Conservation (phyloP, 1,140 invertebrate species). For the Cydia fagiglandana region DNA sequence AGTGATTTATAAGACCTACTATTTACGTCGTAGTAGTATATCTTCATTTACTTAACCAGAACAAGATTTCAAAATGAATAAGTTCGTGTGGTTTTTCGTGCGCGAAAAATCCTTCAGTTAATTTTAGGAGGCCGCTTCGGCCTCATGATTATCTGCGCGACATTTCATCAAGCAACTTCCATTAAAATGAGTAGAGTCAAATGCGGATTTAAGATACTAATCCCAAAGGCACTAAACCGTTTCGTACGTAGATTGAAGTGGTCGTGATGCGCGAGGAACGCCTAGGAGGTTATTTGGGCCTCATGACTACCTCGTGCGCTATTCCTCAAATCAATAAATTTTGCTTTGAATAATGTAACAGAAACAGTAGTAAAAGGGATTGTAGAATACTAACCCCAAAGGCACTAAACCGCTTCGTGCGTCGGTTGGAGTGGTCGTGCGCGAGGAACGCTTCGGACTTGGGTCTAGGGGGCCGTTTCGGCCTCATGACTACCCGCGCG, state of each 20-base stretch:
- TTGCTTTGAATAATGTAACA: too few species aligned
- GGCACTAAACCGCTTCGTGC: slow-evolving; percentile 93
- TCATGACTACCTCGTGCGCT: slow-evolving; percentile 88
- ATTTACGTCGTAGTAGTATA: too few species aligned
- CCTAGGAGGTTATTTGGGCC: slow-evolving; percentile 92
- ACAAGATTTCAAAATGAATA: too few species aligned
- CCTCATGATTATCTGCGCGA: slow-evolving; percentile 87
- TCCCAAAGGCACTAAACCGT: slow-evolving; percentile 94
- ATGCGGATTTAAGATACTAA: slow-evolving; percentile 77
- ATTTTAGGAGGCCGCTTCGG: slow-evolving; percentile 85
- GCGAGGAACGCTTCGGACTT: slow-evolving; percentile 93
- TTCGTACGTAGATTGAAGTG: slow-evolving; percentile 85
- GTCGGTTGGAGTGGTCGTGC: slow-evolving; percentile 81
- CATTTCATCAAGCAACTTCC: too few species aligned
- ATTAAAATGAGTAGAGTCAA: too few species aligned
- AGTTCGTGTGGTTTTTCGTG: slow-evolving; percentile 57
- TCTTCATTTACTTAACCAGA: too few species aligned
- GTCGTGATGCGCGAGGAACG: slow-evolving; percentile 87
- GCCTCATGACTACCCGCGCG: slow-evolving; percentile 91
- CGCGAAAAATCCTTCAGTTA: slow-evolving; percentile 91
- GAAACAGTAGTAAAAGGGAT: neutral
- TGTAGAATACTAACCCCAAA: slow-evolving; percentile 88
- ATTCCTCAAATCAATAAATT: too few species aligned
- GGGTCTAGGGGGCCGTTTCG: slow-evolving; percentile 91
- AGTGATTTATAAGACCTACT: too few species aligned